Conservation (phyloP, 2,113 vertebrate genomes). For the Thymallus thymallus region DNA sequence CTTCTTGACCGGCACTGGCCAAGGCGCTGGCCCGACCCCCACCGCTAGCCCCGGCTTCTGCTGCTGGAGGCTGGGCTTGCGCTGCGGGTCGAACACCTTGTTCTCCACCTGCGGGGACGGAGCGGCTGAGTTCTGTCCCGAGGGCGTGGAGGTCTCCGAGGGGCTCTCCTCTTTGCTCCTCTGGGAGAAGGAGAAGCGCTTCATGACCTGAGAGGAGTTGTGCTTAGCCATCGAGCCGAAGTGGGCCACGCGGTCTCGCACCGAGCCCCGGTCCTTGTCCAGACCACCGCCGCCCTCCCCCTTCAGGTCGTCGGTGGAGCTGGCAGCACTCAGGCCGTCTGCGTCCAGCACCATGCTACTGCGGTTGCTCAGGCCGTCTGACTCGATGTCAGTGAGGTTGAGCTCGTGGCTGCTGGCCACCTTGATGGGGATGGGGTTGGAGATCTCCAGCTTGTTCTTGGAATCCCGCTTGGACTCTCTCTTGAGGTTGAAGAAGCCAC, state of each 20-base stretch:
- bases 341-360: constrained; percentile 77
- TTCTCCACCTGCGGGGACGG: constrained; percentile 79
- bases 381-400: constrained; percentile 79
- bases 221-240: constrained; percentile 85
- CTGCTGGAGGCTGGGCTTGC: constrained; percentile 55
- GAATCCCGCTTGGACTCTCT: constrained; percentile 85
- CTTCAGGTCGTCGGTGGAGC: constrained; percentile 79
- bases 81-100: constrained; percentile 66
- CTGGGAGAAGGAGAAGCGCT: constrained; percentile 82
- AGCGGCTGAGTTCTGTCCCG: constrained; percentile 72
- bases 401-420: constrained; percentile 86
- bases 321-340: constrained; percentile 74
- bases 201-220: constrained; percentile 80
- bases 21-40: neutral
- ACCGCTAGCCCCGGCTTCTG: constrained; percentile 15
- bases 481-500: constrained; percentile 91
- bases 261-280: constrained; percentile 70
- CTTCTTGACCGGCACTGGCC: neutral
- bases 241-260: constrained; percentile 86
- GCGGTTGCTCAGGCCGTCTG: constrained; percentile 73
- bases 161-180: constrained; percentile 77
- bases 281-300: constrained; percentile 51
- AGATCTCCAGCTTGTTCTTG: constrained; percentile 88
- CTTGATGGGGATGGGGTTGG: constrained; percentile 92
- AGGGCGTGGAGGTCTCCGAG: constrained; percentile 79